phyloP scores from a whole-genome alignment of 2,113 vertebrate genomes.

The Origma solitaria region DNA sequence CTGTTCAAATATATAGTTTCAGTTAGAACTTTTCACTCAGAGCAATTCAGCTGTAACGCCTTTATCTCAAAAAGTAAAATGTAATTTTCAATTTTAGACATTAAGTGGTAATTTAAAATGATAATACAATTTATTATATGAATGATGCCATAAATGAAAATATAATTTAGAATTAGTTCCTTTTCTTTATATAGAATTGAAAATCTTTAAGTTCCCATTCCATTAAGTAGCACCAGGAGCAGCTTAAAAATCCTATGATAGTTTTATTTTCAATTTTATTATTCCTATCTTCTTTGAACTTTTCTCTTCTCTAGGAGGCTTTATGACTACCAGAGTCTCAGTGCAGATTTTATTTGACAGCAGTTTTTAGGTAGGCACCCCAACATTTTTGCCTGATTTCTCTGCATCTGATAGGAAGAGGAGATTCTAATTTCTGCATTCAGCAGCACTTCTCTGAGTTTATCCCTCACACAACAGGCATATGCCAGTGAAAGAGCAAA shows the following conservation, averaged over 20 bases:
- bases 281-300: not conserved
- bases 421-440: not conserved
- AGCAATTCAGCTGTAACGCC: not conserved
- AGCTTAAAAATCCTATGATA: not conserved
- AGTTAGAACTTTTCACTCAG: not conserved
- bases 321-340: not conserved
- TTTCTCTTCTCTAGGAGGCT: not conserved
- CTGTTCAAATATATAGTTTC: not conserved
- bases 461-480: not conserved
- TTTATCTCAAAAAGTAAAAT: not conserved
- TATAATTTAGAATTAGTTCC: not conserved
- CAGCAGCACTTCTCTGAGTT: not conserved
- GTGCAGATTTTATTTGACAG: not conserved
- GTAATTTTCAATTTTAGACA: not conserved
- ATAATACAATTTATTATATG: not conserved
- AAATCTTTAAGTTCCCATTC: not conserved
- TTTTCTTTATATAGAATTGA: not conserved
- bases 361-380: not conserved
- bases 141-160: not conserved
- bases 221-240: not conserved
- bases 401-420: not conserved
- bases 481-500: not conserved
- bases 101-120: not conserved
- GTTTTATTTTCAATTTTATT: not conserved
- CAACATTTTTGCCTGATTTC: not conserved